These are phyloP conservation scores for Osedax frankpressi DNA, from an alignment of 2,888 invertebrate genomes.

Conservation along the genomic window DNA sequence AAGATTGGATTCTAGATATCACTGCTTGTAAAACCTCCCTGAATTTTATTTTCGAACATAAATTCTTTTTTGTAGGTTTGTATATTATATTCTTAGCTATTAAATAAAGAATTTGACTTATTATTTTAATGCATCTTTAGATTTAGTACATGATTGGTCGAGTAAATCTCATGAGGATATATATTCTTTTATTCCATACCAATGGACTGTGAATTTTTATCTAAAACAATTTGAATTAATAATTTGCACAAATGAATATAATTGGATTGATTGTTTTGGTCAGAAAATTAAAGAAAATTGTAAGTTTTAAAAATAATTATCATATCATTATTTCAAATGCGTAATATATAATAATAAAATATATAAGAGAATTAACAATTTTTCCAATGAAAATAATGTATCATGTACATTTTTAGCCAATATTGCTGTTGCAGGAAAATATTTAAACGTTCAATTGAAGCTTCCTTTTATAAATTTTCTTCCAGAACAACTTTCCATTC, in stretches of 20 bases:
- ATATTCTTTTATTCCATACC: constrained; percentile 86
- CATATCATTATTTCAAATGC: too few species aligned
- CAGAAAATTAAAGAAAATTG: constrained; percentile 79
- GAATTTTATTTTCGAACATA: constrained; percentile 82
- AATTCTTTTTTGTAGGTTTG: constrained; percentile 74
- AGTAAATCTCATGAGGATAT: constrained; percentile 66
- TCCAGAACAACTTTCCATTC: constrained; percentile 72
- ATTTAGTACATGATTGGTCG: constrained; percentile 85
- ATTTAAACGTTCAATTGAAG: constrained; percentile 80
- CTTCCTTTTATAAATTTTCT: constrained; percentile 86
- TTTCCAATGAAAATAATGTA: too few species aligned
- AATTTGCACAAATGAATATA: constrained; percentile 83
- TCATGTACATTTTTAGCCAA: constrained; percentile 42
- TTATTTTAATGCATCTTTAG: constrained; percentile 42
- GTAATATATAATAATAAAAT: too few species aligned
- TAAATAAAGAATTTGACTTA: background rate
- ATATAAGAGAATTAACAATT: too few species aligned
- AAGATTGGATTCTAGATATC: constrained; percentile 78
- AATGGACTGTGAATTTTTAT: constrained; percentile 78
- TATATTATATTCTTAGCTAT: background rate
- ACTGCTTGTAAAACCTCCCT: constrained; percentile 88
- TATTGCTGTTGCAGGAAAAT: constrained; percentile 81
- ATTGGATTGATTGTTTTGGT: constrained; percentile 81
- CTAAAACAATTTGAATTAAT: constrained; percentile 89
- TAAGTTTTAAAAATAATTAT: too few species aligned